Evolutionary conservation across 2,113 vertebrate genomes (phyloP).

Genomic region (Bucco capensis): DNA sequence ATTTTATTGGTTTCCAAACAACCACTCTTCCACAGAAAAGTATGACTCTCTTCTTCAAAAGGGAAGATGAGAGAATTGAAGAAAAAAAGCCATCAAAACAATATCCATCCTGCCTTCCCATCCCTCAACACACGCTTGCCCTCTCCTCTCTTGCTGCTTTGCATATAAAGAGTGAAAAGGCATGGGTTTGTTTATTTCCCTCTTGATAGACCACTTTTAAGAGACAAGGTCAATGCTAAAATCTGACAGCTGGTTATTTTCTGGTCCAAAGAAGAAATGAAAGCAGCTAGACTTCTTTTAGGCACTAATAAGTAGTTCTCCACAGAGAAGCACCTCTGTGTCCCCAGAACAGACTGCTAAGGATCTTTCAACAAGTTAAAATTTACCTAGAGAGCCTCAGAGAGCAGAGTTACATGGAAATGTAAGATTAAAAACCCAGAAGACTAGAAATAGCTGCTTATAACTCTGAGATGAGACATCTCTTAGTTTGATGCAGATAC

Average conservation of each 20-base stretch:
- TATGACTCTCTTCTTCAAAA: not conserved
- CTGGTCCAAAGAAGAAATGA: not conserved
- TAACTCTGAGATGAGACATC: not conserved
- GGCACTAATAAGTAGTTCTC: not conserved
- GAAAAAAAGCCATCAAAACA: not conserved
- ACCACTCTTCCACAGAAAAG: not conserved
- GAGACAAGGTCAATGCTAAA: not conserved
- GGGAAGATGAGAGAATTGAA: not conserved
- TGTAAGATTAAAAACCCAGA: not conserved
- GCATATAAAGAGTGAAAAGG: not conserved
- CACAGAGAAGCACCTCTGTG: not conserved
- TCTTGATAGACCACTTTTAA: not conserved
- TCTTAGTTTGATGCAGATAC: not conserved
- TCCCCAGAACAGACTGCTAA: not conserved
- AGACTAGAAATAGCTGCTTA: not conserved
- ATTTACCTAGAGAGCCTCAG: not conserved
- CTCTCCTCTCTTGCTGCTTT: not conserved
- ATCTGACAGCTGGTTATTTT: not conserved
- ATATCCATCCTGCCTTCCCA: not conserved
- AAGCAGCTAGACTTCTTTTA: not conserved
- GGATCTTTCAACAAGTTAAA: not conserved
- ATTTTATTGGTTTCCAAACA: not conserved
- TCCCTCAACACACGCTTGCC: not conserved
- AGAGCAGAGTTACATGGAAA: not conserved
- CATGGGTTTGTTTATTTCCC: not conserved